Evolutionary conservation across 1,140 invertebrate genomes (phyloP), one percentile per base, ranked within the genome.

Genomic region (Bactericera cockerelli): DNA sequence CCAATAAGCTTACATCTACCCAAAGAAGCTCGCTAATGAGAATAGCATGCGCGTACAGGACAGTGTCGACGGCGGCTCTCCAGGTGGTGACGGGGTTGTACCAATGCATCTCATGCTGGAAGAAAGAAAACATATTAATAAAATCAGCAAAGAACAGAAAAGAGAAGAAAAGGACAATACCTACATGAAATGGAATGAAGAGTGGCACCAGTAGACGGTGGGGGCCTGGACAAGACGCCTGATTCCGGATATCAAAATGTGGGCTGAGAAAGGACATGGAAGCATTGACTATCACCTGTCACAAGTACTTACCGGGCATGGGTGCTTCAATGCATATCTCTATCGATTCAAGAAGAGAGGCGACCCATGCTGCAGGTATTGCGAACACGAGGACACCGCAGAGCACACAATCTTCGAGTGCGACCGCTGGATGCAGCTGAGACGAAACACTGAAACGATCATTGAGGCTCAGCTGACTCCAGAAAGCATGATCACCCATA

Each of bases 51-150:
- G 55, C 24, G 36, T 59, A 53, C 26, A 16, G 57, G n/a, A 61
- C 56, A 6, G 28, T 61, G 13, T 58, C 56, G 26, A 19, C 31
- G 1, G 42, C 53, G 2, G 56, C 59, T 21, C 59, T n/a, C 54
- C 33, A 4, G 33, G 56, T 2, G 2, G 39, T 6, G 16, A 49
- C 10, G 59, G 60, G 8, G 56, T 56, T 31, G 38, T 26, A 11
- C 57, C 62, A 6, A 38, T 63, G 19, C n/a, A 31, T 63, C 10
- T 63, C 8, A 53, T 24, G 36, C 59, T 22, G 16, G n/a, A 55
- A 14, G 56, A 63, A 26, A 58, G 33, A 36, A 11, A 10, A 36
- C 10, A 16, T 10, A 36, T 16, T 16, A 36, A 11, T 36, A 16
- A 16, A 36, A 16, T 10, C 10, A 16, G 10, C 33, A 36, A 36